These are phyloP conservation scores for Uloborus diversus DNA, from an alignment of 1,140 invertebrate genomes.

Conservation along the genomic window DNA sequence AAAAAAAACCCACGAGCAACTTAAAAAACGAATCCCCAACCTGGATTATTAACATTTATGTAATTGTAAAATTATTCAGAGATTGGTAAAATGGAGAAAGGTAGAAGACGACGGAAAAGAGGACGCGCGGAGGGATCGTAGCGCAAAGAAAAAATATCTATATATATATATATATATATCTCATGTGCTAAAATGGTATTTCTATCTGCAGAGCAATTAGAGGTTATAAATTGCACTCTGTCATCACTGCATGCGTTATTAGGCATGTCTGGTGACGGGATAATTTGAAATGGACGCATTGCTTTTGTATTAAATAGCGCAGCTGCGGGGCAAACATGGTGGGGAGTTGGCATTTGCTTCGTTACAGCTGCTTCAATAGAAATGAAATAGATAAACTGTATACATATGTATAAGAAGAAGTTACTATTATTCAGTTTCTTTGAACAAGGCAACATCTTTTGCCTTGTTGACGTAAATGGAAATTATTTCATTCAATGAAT, in stretches of 20 bases:
- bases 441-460: background rate
- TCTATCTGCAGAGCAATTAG: slow-evolving; percentile 24
- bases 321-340: slow-evolving; percentile 25
- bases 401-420: slow-evolving; percentile 36
- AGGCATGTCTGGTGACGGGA: background rate
- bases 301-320: slow-evolving; percentile 45
- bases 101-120: background rate
- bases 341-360: slow-evolving; percentile 27
- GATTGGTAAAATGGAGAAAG: slow-evolving; percentile 10
- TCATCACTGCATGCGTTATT: slow-evolving; percentile 44
- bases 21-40: background rate
- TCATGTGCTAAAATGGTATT: background rate
- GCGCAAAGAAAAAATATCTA: too few relatives aligned
- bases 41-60: slow-evolving; percentile 41
- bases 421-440: background rate
- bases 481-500: background rate
- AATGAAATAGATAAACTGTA: slow-evolving; percentile 22
- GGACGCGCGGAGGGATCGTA: background rate
- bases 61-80: slow-evolving; percentile 51
- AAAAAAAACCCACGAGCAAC: background rate
- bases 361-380: slow-evolving; percentile 17
- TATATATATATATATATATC: too few relatives aligned
- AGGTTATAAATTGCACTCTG: slow-evolving; percentile 47
- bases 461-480: background rate
- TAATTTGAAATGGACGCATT: background rate